Base-by-base conservation (phyloP, 2,888 invertebrate genomes). In the Frankliniella intonsa region DNA sequence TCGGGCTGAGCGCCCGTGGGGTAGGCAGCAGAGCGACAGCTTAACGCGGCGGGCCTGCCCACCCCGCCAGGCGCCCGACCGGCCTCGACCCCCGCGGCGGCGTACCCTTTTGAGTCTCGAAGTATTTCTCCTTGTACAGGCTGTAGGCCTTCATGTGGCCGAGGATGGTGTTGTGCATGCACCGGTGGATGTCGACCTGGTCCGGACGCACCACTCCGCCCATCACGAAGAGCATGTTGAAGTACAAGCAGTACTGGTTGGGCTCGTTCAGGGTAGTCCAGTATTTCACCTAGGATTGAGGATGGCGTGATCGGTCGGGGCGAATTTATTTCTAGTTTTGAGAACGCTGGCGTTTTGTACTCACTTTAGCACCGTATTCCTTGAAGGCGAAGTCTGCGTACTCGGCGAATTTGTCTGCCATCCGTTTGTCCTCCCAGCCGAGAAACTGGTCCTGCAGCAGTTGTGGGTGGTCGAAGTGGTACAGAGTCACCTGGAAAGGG, bases 201-300 rank as follows among this genome's bases (percentile, higher is more conserved):
- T 22, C 69, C 22, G 22, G 8, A 12, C 11, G 5, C 22, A 25
- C 22, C 22, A 76, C 25, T 9, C 25, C 69, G 22, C 25, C n/a
- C 69, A 12, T 11, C 9, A 25, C 0, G 69, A 76, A 76, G 11
- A 76, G 69, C 22, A 12, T 25, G 25, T 22, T 22, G 69, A 76
- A 76, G 69, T 76, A 76, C 25, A 25, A 9, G 69, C 69, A 76
- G 69, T 76, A 76, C 69, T 25, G 22, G 69, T 76, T 76, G 25
- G 69, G 69, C 69, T 76, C 69, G 69, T 76, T 76, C 22, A 76
- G 22, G 22, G 69, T 76, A 22, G 25, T 76, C 69, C 69, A 76
- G 22, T 25, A 25, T 12, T 25, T 76, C 22, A 76, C 25, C 69
- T 76, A 10, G 22, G 25, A 10, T 10, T 10, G 1, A 62, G n/a